Evolutionary conservation across 2,888 invertebrate genomes (phyloP).

Genomic region (Dasysyrphus albostriatus): DNA sequence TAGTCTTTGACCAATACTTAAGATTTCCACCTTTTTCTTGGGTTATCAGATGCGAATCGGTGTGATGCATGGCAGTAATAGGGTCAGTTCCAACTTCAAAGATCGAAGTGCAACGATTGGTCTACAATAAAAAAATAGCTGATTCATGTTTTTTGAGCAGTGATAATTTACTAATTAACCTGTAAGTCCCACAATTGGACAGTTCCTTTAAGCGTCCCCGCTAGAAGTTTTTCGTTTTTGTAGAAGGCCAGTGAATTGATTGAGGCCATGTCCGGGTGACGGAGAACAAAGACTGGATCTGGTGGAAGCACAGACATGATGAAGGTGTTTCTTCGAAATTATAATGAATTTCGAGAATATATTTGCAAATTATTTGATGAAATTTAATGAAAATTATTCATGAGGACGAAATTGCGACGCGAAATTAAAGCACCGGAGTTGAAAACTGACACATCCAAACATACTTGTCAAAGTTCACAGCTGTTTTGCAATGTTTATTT

Average conservation of each 20-base stretch:
- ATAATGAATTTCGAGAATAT: slow-evolving; percentile 24
- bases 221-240: slow-evolving; percentile 88
- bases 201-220: slow-evolving; percentile 90
- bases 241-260: slow-evolving; percentile 90
- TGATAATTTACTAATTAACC: slow-evolving; percentile 84
- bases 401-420: slow-evolving; percentile 59
- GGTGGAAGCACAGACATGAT: slow-evolving; percentile 89
- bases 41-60: slow-evolving; percentile 87
- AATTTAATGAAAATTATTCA: slow-evolving; percentile 38
- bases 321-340: slow-evolving; percentile 16
- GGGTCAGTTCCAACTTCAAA: slow-evolving; percentile 87
- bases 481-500: slow-evolving; percentile 38
- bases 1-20: slow-evolving; percentile 87
- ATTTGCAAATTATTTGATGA: slow-evolving; percentile 19
- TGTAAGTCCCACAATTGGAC: slow-evolving; percentile 92
- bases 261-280: slow-evolving; percentile 88
- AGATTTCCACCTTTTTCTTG: slow-evolving; percentile 90
- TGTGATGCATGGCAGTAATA: slow-evolving; percentile 84
- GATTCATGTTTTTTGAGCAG: background rate
- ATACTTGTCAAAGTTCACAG: slow-evolving; percentile 46
- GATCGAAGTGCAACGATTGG: slow-evolving; percentile 88
- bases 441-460: slow-evolving; percentile 46
- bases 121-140: slow-evolving; percentile 85
- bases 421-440: slow-evolving; percentile 63
- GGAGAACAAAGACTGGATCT: slow-evolving; percentile 90